Base-by-base conservation (phyloP, 2,888 invertebrate genomes). In the Lamellibrachia satsuma region DNA sequence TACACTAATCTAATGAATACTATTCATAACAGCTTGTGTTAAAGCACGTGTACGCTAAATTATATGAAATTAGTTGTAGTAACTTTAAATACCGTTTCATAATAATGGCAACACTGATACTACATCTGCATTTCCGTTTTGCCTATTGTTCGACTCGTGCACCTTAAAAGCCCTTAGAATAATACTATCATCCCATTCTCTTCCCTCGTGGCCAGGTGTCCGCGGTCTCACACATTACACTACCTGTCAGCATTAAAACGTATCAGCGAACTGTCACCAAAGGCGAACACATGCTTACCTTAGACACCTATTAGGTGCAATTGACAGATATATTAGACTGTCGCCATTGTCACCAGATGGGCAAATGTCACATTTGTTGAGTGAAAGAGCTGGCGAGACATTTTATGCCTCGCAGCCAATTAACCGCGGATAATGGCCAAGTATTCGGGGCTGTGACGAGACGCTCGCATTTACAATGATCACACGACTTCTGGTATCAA, bases 351-450 rank as follows among this genome's bases (percentile, higher is more conserved):
- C 75, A n/a, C 75, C 75, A 75, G 75, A 15, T 75, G 75, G 75
- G 75, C 75, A 75, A 75, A 75, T n/a, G 75, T 75, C 75, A 75
- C 75, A 75, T 75, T 75, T 75, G 75, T 75, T 15, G 75, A 75
- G 75, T 75, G 75, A n/a, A 15, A n/a, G 75, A 22, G 75, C 57
- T 11, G 57, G 57, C 6, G 75, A 75, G 75, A 75, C 75, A 75
- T 75, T 75, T 75, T 75, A 75, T 75, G 75, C 75, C 75, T 75
- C 75, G 75, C 75, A 75, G 75, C 75, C 75, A 75, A 75, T 75
- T 75, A 75, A 15, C 22, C 75, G n/a, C 15, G 75, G 75, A 75
- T 15, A 75, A 75, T 22, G 75, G 75, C 15, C 75, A n/a, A 22
- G 15, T 6, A 75, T 11, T 75, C 39, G 75, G 75, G 22, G 75